Conservation (phyloP, 2,797 vertebrate species). For the Bryconaethiops microstoma region DNA sequence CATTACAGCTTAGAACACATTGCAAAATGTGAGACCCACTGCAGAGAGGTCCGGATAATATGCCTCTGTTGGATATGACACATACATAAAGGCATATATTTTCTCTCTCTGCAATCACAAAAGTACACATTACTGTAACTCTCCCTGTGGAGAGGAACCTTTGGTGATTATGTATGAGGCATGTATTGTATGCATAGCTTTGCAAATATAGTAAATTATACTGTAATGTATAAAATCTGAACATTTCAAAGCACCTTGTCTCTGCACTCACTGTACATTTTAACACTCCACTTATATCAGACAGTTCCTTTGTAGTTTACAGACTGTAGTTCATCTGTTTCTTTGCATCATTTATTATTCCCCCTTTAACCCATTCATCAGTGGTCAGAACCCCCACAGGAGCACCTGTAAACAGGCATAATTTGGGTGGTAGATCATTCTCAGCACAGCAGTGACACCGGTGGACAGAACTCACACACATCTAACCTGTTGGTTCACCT, state of each 20-base stretch:
- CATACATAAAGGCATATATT: constrained; percentile 11
- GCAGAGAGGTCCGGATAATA: constrained; percentile 11
- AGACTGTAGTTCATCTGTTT: no score
- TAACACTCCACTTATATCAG: no score
- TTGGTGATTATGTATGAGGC: constrained; percentile 6
- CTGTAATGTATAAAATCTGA: constrained; percentile 8
- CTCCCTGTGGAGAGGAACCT: constrained; percentile 6
- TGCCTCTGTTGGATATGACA: constrained; percentile 19
- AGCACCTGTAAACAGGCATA: no score
- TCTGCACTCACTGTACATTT: no score
- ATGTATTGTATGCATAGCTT: not conserved
- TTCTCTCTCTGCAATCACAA: constrained; percentile 34
- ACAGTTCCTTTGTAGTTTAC: no score
- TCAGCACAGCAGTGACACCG: no score
- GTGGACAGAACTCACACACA: no score
- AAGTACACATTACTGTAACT: constrained; percentile 46
- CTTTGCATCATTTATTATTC: no score
- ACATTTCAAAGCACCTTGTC: constrained; percentile 21
- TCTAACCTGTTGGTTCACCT: no score
- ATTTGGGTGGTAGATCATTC: no score
- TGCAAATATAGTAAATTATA: constrained; percentile 2
- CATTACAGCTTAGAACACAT: constrained; percentile 36
- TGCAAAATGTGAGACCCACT: constrained; percentile 23
- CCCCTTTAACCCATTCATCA: no score
- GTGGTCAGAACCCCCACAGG: no score